These are phyloP conservation scores for Loripinus fragilis DNA, from an alignment of 2,888 invertebrate species.

Conservation along the genomic window DNA sequence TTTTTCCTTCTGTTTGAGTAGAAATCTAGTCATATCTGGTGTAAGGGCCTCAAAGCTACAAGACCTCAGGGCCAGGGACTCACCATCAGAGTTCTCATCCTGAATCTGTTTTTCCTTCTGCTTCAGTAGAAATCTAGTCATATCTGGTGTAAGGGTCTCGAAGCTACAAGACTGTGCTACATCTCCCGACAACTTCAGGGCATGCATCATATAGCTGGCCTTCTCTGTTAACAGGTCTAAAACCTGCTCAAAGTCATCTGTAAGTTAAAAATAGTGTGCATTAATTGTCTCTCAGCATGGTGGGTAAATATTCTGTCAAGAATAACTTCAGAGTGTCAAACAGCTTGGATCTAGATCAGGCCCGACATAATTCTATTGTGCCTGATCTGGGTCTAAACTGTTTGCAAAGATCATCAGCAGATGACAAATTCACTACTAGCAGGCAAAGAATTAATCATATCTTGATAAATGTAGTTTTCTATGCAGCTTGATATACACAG, in stretches of 20 bases:
- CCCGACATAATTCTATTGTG: too few relatives aligned
- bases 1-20: slow-evolving; percentile 57
- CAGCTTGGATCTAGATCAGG: too few relatives aligned
- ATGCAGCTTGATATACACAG: too few relatives aligned
- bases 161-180: slow-evolving; percentile 41
- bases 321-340: too few relatives aligned
- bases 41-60: slow-evolving; percentile 47
- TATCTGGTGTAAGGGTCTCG: slow-evolving; percentile 49
- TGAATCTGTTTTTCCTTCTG: slow-evolving; percentile 43
- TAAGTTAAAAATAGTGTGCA: slow-evolving; percentile 11
- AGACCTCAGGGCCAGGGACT: too few relatives aligned
- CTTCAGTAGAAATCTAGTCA: slow-evolving; percentile 61
- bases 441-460: too few relatives aligned
- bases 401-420: too few relatives aligned
- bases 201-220: slow-evolving; percentile 31
- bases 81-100: not conserved
- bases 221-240: slow-evolving; percentile 28
- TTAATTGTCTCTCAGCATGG: too few relatives aligned
- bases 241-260: slow-evolving; percentile 34
- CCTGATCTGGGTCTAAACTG: too few relatives aligned
- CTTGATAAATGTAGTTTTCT: too few relatives aligned
- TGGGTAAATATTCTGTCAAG: too few relatives aligned
- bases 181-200: slow-evolving; percentile 44
- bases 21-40: slow-evolving; percentile 58
- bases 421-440: too few relatives aligned